phyloP scores from a whole-genome alignment of 2,113 vertebrate species.

The Rhabdornis inornatus region DNA sequence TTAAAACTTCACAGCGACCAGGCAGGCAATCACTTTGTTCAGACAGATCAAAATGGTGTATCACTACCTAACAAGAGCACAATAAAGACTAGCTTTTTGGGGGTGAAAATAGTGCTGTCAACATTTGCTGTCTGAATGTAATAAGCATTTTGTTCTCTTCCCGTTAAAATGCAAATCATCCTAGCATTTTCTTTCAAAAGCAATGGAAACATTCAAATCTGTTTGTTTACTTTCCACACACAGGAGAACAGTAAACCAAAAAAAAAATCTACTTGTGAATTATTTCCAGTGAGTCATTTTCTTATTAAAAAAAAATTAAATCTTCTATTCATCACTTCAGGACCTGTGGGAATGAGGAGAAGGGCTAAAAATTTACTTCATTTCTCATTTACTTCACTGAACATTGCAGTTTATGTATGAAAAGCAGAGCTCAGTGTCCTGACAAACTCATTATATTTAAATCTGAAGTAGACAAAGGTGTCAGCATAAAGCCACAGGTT shows the following conservation, averaged over 20 bases:
- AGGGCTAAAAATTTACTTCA: neutral
- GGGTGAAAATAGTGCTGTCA: neutral
- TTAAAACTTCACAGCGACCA: neutral
- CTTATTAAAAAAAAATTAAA: neutral
- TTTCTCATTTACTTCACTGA: neutral
- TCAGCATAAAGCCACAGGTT: neutral
- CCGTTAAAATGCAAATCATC: conserved; percentile 12
- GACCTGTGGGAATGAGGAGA: neutral
- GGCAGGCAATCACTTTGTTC: conserved; percentile 16
- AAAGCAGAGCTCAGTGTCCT: neutral
- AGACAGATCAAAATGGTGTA: neutral
- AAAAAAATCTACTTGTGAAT: conserved; percentile 4
- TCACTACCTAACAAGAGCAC: neutral
- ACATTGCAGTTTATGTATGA: neutral
- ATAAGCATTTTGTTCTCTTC: conserved; percentile 36
- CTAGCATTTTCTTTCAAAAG: conserved; percentile 11
- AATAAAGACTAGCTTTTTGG: neutral
- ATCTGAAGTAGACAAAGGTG: neutral
- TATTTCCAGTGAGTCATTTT: conserved; percentile 60
- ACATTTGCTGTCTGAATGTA: neutral
- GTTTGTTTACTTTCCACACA: conserved; percentile 42
- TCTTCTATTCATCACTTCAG: neutral
- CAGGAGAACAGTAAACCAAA: conserved; percentile 17
- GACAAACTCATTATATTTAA: neutral
- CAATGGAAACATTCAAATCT: neutral